Evolutionary conservation across 2,888 invertebrate species (phyloP).

Genomic region (Oxycera nigricornis): DNA sequence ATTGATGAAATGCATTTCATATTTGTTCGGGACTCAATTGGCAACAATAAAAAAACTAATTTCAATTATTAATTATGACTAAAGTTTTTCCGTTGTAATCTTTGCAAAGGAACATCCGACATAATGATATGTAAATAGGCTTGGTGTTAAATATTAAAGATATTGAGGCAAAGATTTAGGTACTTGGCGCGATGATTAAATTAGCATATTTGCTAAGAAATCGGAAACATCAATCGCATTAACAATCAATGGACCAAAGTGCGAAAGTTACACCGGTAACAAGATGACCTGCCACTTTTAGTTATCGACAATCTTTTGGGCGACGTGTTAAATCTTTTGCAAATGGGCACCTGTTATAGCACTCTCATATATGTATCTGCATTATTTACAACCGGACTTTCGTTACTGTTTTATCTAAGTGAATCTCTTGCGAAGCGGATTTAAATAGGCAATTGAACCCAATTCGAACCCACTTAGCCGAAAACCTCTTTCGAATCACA

Average conservation of each 20-base stretch:
- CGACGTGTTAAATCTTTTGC: background rate
- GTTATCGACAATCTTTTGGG: background rate
- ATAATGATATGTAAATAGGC: constrained; percentile 18
- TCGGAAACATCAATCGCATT: constrained; percentile 23
- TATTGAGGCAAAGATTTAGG: background rate
- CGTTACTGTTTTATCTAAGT: background rate
- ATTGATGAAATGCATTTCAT: too few species aligned
- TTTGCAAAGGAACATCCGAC: too few species aligned
- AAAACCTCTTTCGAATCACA: background rate
- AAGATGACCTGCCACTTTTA: background rate
- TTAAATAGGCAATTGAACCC: background rate
- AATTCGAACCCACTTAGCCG: background rate
- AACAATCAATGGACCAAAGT: background rate
- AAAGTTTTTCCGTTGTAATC: too few species aligned
- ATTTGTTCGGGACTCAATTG: too few species aligned
- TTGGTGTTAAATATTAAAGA: background rate
- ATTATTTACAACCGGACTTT: background rate
- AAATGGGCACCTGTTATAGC: background rate
- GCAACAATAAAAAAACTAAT: too few species aligned
- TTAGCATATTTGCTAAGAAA: constrained; percentile 18
- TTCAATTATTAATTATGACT: too few species aligned
- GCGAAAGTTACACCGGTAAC: background rate
- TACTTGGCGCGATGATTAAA: background rate
- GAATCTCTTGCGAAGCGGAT: background rate
- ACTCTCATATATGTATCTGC: background rate